Conservation (phyloP, 2,113 vertebrate genomes). For the Sisor rabdophorus region DNA sequence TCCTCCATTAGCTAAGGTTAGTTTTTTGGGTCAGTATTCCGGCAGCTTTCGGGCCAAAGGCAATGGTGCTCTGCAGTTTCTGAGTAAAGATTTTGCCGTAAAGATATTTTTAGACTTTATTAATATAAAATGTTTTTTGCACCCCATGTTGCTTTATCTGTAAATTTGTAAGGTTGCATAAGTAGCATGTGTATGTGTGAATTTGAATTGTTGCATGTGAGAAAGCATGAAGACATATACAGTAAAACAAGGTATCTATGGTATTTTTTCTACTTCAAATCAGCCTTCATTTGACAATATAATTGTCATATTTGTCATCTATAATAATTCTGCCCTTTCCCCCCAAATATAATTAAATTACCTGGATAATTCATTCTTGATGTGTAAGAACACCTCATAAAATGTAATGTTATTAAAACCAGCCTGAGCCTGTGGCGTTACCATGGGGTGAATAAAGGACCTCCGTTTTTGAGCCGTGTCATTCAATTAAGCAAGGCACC, state of each 20-base stretch:
- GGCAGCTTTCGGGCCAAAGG: slow-evolving; percentile 13
- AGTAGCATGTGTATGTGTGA: neutral
- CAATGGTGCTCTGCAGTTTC: neutral
- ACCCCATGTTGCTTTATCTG: slow-evolving; percentile 1
- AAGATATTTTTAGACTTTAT: slow-evolving; percentile 45
- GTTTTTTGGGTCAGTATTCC: slow-evolving; percentile 45
- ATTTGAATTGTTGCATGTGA: slow-evolving; percentile 32
- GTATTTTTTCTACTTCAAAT: slow-evolving; percentile 48
- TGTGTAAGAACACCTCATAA: neutral
- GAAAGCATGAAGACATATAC: slow-evolving; percentile 43
- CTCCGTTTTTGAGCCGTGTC: slow-evolving; percentile 38
- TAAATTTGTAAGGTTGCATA: slow-evolving; percentile 16
- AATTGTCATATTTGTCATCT: neutral
- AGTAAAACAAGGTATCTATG: slow-evolving; percentile 52
- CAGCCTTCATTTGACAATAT: neutral
- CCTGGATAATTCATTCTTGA: neutral
- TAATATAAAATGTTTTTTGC: slow-evolving; percentile 35
- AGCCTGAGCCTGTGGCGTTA: neutral
- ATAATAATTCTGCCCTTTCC: neutral
- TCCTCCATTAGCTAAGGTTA: slow-evolving; percentile 46
- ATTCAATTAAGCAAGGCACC: slow-evolving; percentile 56
- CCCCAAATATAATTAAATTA: neutral
- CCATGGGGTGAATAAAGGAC: slow-evolving; percentile 12
- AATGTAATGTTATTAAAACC: neutral
- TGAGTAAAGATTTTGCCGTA: slow-evolving; percentile 21